These are phyloP conservation scores for Motacilla tschutschensis DNA, from an alignment of 2,113 vertebrate genomes.

Conservation along the genomic window DNA sequence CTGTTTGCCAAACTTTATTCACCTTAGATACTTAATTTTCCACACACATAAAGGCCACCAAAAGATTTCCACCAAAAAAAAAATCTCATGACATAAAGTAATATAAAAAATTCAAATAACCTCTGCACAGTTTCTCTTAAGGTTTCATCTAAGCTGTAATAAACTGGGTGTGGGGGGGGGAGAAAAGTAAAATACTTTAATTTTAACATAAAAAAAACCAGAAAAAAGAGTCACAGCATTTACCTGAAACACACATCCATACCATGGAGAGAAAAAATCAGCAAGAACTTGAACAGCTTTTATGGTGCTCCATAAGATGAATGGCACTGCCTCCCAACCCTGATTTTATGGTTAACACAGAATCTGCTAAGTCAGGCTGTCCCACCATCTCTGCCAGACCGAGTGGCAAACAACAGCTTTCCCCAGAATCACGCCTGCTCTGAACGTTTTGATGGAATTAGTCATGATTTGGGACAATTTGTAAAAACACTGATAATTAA, in stretches of 20 bases:
- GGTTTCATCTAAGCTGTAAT: background rate
- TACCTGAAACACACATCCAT: background rate
- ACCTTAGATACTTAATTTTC: background rate
- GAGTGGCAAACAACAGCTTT: background rate
- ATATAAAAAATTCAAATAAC: background rate
- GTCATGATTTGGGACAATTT: background rate
- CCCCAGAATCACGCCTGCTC: background rate
- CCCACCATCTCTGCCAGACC: background rate
- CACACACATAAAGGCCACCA: background rate
- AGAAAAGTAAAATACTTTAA: background rate
- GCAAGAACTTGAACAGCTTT: background rate
- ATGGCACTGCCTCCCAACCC: background rate
- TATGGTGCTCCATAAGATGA: fast-evolving
- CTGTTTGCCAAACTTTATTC: background rate
- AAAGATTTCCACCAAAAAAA: background rate
- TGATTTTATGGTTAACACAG: background rate
- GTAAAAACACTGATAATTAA: background rate
- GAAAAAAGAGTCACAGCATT: background rate
- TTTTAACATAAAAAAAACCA: background rate
- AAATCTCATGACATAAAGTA: background rate
- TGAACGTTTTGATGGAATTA: background rate
- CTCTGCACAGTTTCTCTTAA: background rate
- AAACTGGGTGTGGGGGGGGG: fast-evolving
- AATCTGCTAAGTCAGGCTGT: background rate
- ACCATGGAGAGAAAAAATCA: background rate